Percentiles rank a stretch among this genome's conserved stretches.
Evolutionary conservation across 2,113 vertebrate genomes (phyloP).

Genomic region (Notarius lentiginosus): DNA sequence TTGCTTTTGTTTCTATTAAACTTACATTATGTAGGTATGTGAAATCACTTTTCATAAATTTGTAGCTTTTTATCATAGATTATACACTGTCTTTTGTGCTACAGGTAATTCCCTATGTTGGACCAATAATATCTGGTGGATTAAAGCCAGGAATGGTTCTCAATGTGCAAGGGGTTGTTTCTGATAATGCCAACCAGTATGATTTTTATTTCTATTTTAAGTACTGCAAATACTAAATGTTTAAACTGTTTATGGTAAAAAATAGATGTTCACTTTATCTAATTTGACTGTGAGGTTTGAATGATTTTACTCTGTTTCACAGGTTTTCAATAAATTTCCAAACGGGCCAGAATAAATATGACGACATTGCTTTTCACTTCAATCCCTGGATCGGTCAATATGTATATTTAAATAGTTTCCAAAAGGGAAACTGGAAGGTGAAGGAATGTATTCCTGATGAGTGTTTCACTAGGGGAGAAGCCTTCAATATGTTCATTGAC

Average conservation of each 20-base stretch:
- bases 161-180: constrained; percentile 15
- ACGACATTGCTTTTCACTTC: constrained; percentile 41
- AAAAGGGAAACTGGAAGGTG: not conserved
- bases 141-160: constrained; percentile 29
- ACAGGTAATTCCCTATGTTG: constrained; percentile 23
- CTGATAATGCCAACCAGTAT: constrained; percentile 6
- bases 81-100: not conserved
- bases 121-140: not conserved
- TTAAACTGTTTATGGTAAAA: not conserved
- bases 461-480: constrained; percentile 12
- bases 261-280: no score
- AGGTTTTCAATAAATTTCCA: constrained; percentile 35
- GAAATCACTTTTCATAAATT: not conserved
- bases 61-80: not conserved
- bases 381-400: not conserved
- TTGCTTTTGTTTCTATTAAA: not conserved
- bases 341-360: constrained; percentile 9
- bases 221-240: not conserved
- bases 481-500: constrained; percentile 12
- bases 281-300: not conserved
- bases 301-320: not conserved
- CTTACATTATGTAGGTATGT: not conserved
- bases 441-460: constrained; percentile 10
- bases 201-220: not conserved
- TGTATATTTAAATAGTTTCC: constrained; percentile 20